Evolutionary conservation across 2,113 vertebrate species (phyloP).

Genomic region (Poeciliopsis retropinna): DNA sequence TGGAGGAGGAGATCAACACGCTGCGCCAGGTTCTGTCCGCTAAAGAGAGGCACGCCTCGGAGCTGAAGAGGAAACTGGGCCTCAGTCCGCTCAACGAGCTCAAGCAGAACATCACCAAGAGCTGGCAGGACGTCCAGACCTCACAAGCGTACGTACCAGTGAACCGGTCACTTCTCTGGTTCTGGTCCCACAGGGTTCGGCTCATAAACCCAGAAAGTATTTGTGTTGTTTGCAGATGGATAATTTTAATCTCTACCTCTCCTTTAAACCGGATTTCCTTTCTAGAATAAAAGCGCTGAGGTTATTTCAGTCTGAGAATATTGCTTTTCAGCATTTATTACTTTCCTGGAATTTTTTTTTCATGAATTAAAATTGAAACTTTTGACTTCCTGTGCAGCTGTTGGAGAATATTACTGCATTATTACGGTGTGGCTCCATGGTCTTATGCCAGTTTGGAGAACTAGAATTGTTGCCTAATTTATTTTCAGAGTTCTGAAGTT

Average conservation of each 20-base stretch:
- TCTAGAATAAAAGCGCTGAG: neutral
- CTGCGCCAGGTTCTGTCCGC: slow-evolving; percentile 93
- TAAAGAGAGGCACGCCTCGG: slow-evolving; percentile 91
- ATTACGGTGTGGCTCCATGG: neutral
- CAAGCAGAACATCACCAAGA: slow-evolving; percentile 88
- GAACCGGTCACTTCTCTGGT: neutral
- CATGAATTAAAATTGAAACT: neutral
- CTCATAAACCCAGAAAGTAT: neutral
- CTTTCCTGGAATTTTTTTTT: neutral
- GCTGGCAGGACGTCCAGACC: slow-evolving; percentile 95
- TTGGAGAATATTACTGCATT: neutral
- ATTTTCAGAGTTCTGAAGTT: too few relatives aligned
- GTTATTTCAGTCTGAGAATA: neutral
- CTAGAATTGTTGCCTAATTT: too few relatives aligned
- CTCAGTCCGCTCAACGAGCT: slow-evolving; percentile 89
- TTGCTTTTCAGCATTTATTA: neutral
- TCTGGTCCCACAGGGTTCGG: neutral
- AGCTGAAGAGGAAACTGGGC: slow-evolving; percentile 93
- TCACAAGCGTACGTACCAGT: slow-evolving; percentile 90
- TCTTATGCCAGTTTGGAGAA: neutral
- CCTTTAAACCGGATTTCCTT: neutral
- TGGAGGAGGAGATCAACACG: slow-evolving; percentile 96
- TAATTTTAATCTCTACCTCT: neutral
- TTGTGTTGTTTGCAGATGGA: neutral
- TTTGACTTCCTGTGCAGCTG: neutral